A percentile compares a stretch with the other conserved stretches of the same genome.
Evolutionary conservation across 2,797 vertebrate species (phyloP).

Genomic region (Rhadinocentrus ornatus): DNA sequence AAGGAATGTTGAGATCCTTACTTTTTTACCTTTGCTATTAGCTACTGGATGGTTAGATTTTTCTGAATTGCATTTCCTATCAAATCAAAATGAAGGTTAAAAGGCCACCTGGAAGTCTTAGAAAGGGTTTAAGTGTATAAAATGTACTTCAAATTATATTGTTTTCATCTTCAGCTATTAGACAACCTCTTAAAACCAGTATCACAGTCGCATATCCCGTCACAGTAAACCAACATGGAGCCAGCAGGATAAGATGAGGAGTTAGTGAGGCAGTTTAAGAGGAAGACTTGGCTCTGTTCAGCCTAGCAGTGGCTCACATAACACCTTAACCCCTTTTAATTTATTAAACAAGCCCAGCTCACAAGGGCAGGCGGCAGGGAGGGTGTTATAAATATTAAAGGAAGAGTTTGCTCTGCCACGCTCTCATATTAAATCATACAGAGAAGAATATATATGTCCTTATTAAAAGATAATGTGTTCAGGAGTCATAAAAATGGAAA

Average conservation of each 20-base stretch:
- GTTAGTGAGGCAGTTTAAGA: conserved; percentile 42
- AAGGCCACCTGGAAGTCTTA: neutral
- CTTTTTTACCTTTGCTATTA: neutral
- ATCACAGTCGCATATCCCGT: conserved; percentile 15
- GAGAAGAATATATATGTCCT: conserved; percentile 79
- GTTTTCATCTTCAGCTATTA: conserved; percentile 16
- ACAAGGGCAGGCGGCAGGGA: conserved; percentile 64
- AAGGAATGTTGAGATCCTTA: neutral
- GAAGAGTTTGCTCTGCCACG: conserved; percentile 76
- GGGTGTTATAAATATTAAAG: conserved; percentile 83
- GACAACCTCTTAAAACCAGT: conserved; percentile 11
- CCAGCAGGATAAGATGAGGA: conserved; percentile 37
- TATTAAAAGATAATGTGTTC: conserved; percentile 85
- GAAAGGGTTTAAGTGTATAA: neutral
- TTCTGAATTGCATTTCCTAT: neutral
- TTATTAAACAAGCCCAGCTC: conserved; percentile 78
- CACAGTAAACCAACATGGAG: conserved; percentile 15
- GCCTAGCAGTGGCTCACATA: conserved; percentile 56
- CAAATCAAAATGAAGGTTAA: neutral
- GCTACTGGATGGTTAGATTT: neutral
- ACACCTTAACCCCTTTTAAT: conserved; percentile 71
- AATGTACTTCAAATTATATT: conserved; percentile 9
- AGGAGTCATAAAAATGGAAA: conserved; percentile 74
- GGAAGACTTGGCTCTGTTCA: conserved; percentile 42
- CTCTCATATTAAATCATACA: conserved; percentile 81